phyloP scores from a whole-genome alignment of 2,797 vertebrate genomes.

The Brachyrhaphis roseni region DNA sequence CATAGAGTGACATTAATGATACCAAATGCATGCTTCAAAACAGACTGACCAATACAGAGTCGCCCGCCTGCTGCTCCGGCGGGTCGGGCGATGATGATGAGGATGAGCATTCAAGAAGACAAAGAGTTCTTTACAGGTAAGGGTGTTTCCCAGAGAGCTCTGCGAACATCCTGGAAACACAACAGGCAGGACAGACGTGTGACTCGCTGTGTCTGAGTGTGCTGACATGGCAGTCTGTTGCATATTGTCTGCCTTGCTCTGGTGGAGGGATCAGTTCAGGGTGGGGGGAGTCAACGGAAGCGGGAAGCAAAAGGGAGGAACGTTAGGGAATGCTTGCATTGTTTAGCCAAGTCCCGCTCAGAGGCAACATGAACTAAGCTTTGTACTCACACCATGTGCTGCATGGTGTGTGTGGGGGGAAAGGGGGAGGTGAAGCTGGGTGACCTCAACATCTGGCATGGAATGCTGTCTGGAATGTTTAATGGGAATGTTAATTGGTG shows the following conservation, averaged over 20 bases:
- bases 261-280: constrained; percentile 32
- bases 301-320: background rate
- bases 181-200: constrained; percentile 58
- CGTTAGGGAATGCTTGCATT: constrained; percentile 37
- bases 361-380: constrained; percentile 70
- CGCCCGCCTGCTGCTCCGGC: constrained; percentile 48
- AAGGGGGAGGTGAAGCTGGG: constrained; percentile 17
- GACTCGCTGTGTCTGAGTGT: constrained; percentile 45
- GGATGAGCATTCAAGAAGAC: constrained; percentile 80
- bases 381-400: constrained; percentile 60
- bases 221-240: constrained; percentile 79
- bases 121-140: constrained; percentile 83
- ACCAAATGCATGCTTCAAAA: constrained; percentile 82
- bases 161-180: constrained; percentile 63
- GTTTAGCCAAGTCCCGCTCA: constrained; percentile 70
- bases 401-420: constrained; percentile 42
- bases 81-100: constrained; percentile 51
- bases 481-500: constrained; percentile 60
- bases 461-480: constrained; percentile 61
- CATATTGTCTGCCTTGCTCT: constrained; percentile 79
- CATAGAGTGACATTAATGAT: constrained; percentile 81
- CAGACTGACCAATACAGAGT: constrained; percentile 78
- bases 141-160: constrained; percentile 76
- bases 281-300: constrained; percentile 5
- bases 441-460: constrained; percentile 51